Base-by-base conservation (phyloP, 2,888 invertebrate genomes). In the Diploptera punctata region DNA sequence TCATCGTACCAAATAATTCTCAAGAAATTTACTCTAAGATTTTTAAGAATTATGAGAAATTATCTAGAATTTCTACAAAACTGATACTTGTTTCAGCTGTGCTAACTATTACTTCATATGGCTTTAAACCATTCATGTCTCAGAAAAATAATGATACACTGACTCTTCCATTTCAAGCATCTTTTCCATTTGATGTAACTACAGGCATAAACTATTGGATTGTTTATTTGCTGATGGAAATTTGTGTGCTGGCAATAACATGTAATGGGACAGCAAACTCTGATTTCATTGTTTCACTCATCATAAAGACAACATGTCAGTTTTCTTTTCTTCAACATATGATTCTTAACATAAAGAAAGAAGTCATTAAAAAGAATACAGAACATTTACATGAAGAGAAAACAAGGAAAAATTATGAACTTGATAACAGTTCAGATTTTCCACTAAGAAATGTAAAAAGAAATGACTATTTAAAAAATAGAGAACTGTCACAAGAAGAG, bases 251-350 rank as follows among this genome's bases (percentile, higher is more conserved):
- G 1, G n/a, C 57, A 2, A 1, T n/a, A 2, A n/a, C 13, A 16
- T 1, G 16, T n/a, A 57, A 57, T n/a, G 57, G 31, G 1, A 24
- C 57, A n/a, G 24, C n/a, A 24, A 57, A 24, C 26, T 57, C 26
- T 16, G 57, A 57, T n/a, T 57, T 57, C n/a, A 7, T 57, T 57
- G 29, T 57, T 9, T 57, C 57, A 2, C 3, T 57, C 7, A 31
- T 57, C 7, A 57, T 57, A 13, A 57, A 57, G 9, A 31, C 31
- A 29, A 57, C 29, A 24, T 57, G 29, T 29, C 57, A 57, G n/a
- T 57, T 57, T 9, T 29, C 16, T 13, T 57, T 57, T n/a, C 57
- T 57, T 29, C 57, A 57, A 57, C 29, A 10, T 10, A 57, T 57
- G 57, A 13, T 57, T 13, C 9, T 13, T 7, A 29, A 57, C n/a